A percentile compares a stretch with the other conserved stretches of the same genome.
Evolutionary conservation across 2,797 vertebrate species (phyloP).

Genomic region (Paedocypris micromegethes): DNA sequence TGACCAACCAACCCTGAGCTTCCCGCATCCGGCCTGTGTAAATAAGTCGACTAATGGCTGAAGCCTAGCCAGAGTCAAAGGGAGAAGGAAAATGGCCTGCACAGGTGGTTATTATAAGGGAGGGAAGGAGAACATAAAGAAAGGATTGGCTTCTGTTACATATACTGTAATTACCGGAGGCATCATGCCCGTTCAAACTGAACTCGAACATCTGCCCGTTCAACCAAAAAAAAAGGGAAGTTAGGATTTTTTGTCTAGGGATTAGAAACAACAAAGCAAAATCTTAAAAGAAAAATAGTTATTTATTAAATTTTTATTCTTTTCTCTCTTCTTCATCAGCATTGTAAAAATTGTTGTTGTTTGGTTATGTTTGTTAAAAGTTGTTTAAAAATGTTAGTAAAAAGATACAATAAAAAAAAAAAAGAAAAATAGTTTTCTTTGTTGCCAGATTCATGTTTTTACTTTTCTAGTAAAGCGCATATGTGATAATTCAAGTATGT

Average conservation of each 20-base stretch:
- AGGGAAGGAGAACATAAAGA: slow-evolving; percentile 6
- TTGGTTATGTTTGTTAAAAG: no score
- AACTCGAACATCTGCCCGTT: background rate
- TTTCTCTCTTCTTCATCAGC: no score
- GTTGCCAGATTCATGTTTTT: no score
- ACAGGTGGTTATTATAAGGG: slow-evolving; percentile 23
- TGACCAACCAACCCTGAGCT: slow-evolving; percentile 10
- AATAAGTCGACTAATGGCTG: slow-evolving; percentile 61
- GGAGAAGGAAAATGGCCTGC: slow-evolving; percentile 42
- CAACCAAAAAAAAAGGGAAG: background rate
- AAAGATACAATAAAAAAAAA: no score
- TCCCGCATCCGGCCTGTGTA: slow-evolving; percentile 48
- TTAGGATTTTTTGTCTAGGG: no score
- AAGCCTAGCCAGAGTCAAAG: slow-evolving; percentile 51
- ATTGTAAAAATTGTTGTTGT: no score
- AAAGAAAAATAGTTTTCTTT: no score
- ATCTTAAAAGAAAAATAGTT: background rate
- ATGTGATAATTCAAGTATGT: no score
- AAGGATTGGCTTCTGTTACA: slow-evolving; percentile 36
- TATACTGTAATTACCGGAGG: slow-evolving; percentile 56
- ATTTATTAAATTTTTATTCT: no score
- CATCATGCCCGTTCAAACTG: slow-evolving; percentile 8
- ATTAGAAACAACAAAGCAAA: background rate
- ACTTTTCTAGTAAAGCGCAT: no score
- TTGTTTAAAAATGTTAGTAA: no score